Evolutionary conservation across 1,140 invertebrate species (phyloP).

Genomic region (Periplaneta americana): DNA sequence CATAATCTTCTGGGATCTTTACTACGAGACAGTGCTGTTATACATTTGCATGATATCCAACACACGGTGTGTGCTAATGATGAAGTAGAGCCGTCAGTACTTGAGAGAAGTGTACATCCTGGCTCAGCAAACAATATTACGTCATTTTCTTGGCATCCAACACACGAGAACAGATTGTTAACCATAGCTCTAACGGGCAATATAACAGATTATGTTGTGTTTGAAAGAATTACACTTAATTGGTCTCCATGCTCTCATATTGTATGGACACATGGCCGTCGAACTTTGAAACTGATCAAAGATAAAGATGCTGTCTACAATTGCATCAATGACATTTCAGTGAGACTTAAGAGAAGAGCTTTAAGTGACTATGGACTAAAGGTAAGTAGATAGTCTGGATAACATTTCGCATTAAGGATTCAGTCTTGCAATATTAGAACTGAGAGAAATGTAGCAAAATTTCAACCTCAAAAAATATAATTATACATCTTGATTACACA

Average conservation of each 20-base stretch:
- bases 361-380: conserved; percentile 70
- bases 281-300: conserved; percentile 54
- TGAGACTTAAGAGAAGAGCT: conserved; percentile 66
- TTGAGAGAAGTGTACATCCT: conserved; percentile 65
- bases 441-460: no score
- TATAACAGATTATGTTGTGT: conserved; percentile 66
- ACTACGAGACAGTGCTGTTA: conserved; percentile 57
- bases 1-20: conserved; percentile 69
- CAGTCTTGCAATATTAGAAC: no score
- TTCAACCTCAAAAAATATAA: no score
- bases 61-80: conserved; percentile 60
- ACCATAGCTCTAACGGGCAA: conserved; percentile 55
- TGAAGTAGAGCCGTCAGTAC: conserved; percentile 64
- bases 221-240: conserved; percentile 75
- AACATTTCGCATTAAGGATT: no score
- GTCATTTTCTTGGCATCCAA: conserved; percentile 81
- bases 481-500: no score
- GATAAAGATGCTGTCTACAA: conserved; percentile 46
- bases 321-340: conserved; percentile 61
- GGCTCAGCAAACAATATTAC: conserved; percentile 45
- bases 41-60: conserved; percentile 78
- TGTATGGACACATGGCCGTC: conserved; percentile 67
- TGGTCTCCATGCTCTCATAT: conserved; percentile 66
- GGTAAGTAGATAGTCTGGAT: no score
- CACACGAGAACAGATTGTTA: conserved; percentile 67